These are phyloP conservation scores for Trichopria drosophilae DNA, from an alignment of 2,888 invertebrate genomes.

Conservation along the genomic window DNA sequence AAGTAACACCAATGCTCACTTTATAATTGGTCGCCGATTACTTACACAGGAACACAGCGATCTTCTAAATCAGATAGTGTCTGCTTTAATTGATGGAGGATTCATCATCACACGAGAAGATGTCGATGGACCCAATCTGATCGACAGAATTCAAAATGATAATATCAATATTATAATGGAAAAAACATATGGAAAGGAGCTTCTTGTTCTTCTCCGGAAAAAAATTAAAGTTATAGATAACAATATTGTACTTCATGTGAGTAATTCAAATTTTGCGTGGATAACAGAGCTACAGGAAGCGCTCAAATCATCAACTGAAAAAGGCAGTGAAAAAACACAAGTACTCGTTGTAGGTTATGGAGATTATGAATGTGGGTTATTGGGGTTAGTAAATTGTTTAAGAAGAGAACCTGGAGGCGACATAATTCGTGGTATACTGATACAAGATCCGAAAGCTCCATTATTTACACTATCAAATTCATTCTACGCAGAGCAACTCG, in stretches of 20 bases:
- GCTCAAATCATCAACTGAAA: slow-evolving; percentile 51
- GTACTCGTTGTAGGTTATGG: slow-evolving; percentile 70
- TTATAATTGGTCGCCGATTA: too few relatives aligned
- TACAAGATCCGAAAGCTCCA: background rate
- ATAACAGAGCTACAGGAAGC: too few relatives aligned
- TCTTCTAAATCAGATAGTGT: slow-evolving; percentile 4
- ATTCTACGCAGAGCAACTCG: background rate
- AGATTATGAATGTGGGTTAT: slow-evolving; percentile 72
- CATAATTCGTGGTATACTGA: background rate
- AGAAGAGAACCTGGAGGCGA: background rate
- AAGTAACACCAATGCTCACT: too few relatives aligned
- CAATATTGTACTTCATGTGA: slow-evolving; percentile 35
- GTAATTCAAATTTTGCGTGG: slow-evolving; percentile 45
- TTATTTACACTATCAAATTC: background rate
- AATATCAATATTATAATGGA: too few relatives aligned
- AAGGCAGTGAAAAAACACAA: slow-evolving; percentile 61
- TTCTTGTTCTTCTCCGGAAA: too few relatives aligned
- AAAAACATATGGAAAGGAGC: too few relatives aligned
- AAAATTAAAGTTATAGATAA: slow-evolving; percentile 39
- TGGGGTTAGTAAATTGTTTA: background rate
- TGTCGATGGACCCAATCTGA: too few relatives aligned
- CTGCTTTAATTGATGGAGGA: slow-evolving; percentile 4
- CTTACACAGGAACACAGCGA: too few relatives aligned
- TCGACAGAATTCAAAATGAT: too few relatives aligned
- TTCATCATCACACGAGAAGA: slow-evolving; percentile 16